Percentiles rank a stretch among this genome's conserved stretches.
These are phyloP conservation scores for Rhinopomastus cyanomelas DNA, from an alignment of 2,113 vertebrate species.

Conservation along the genomic window DNA sequence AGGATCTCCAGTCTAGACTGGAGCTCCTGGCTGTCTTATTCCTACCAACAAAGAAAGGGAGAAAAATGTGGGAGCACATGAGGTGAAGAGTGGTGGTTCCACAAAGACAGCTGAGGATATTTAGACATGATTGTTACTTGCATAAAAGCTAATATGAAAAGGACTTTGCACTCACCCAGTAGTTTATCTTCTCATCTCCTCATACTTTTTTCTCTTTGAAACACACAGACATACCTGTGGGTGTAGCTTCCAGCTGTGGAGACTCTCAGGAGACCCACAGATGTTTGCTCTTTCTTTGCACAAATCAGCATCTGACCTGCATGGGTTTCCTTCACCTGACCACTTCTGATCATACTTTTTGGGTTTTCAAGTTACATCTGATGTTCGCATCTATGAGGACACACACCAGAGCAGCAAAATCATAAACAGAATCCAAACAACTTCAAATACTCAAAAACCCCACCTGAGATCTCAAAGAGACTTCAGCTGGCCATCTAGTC, in stretches of 20 bases:
- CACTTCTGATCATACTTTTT: neutral
- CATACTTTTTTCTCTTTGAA: neutral
- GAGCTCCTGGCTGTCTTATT: neutral
- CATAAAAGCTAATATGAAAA: neutral
- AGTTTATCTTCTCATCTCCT: neutral
- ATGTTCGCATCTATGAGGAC: neutral
- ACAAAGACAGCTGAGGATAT: neutral
- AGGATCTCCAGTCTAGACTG: neutral
- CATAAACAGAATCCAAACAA: neutral
- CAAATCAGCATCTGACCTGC: neutral
- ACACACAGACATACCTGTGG: rapidly evolving
- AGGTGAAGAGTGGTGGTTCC: neutral
- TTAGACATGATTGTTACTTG: neutral
- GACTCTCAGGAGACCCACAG: neutral
- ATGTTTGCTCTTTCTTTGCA: neutral
- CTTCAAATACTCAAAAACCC: neutral
- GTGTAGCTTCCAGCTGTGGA: neutral
- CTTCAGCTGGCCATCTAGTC: neutral
- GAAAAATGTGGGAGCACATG: neutral
- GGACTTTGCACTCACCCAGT: neutral
- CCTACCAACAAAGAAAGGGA: neutral
- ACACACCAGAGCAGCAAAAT: neutral
- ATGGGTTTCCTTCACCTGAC: neutral
- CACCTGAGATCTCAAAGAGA: neutral
- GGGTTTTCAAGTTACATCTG: neutral